phyloP scores from a whole-genome alignment of 2,797 vertebrate genomes.

The Bradypus variegatus region DNA sequence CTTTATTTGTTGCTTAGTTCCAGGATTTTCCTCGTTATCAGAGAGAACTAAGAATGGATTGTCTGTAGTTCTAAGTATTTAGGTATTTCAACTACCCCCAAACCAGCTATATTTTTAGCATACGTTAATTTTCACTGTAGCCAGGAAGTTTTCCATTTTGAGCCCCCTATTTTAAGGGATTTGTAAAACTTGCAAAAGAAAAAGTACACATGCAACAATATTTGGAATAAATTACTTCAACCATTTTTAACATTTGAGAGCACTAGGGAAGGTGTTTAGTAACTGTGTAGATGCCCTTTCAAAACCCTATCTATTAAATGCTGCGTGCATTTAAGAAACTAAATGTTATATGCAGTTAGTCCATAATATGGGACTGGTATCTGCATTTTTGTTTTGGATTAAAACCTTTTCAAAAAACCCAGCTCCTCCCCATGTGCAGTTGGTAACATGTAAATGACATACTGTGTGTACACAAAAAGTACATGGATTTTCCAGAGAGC shows the following conservation, averaged over 20 bases:
- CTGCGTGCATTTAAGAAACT: background rate
- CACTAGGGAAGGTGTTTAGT: background rate
- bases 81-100: slow-evolving; percentile 13
- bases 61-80: slow-evolving; percentile 24
- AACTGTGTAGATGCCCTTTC: background rate
- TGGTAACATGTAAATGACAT: slow-evolving; percentile 36
- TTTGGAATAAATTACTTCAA: slow-evolving; percentile 35
- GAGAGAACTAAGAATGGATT: slow-evolving; percentile 47
- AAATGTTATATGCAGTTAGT: background rate
- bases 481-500: background rate
- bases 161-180: slow-evolving; percentile 32
- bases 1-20: slow-evolving; percentile 10
- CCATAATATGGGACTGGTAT: background rate
- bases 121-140: slow-evolving; percentile 23
- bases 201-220: slow-evolving; percentile 7
- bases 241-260: background rate
- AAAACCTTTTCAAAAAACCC: background rate
- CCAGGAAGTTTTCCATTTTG: slow-evolving; percentile 21
- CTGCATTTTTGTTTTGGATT: slow-evolving; percentile 19
- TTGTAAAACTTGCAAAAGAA: slow-evolving; percentile 28
- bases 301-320: background rate
- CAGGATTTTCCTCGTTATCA: background rate
- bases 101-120: background rate
- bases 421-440: background rate
- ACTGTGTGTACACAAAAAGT: slow-evolving; percentile 18